Evolutionary conservation across 1,140 invertebrate species (phyloP), one percentile per base, ranked within the genome.

Genomic region (Cecropterus lyciades): DNA sequence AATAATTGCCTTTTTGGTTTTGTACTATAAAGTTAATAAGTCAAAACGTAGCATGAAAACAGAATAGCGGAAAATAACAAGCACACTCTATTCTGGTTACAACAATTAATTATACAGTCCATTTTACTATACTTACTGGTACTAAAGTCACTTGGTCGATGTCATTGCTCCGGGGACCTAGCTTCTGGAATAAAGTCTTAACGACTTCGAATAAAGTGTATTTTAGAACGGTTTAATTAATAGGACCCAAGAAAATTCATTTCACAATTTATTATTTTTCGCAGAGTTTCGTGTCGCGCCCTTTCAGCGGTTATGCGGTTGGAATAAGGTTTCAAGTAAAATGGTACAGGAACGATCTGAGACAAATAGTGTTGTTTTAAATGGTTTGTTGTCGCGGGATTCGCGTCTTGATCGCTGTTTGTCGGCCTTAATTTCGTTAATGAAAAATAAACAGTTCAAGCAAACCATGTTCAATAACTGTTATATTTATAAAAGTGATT

Each of bases 291-390:
- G n/a, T n/a, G 16, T 33, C 57, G 33, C 13, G 11, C 14, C 17
- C 33, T 49, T 49, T 13, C 37, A 10, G 27, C 7, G 15, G 5
- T 33, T 60, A 27, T 16, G 24, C n/a, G 3, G 7, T 49, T 9
- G 15, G 15, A 37, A 37, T 15, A 60, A 49, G 45, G 57, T 37
- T 60, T 9, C 16, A 37, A 60, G 14, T 49, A 1, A 3, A 16
- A 49, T 20, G 30, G 4, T 9, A 24, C 37, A 0, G n/a, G n/a
- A 17, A 46, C 15, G 56, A 43, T 49, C 45, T 14, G 16, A 40
- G 27, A 37, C 57, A 60, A 60, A 60, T 33, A 60, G 57, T 49
- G 46, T 60, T 60, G 57, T 49, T 49, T 43, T 48, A 60, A 60
- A 40, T 40, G 37, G 5, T 40, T 49, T 24, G 15, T 60, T 33